Evolutionary conservation across 2,113 vertebrate genomes (phyloP).

Genomic region (Merops nubicus): DNA sequence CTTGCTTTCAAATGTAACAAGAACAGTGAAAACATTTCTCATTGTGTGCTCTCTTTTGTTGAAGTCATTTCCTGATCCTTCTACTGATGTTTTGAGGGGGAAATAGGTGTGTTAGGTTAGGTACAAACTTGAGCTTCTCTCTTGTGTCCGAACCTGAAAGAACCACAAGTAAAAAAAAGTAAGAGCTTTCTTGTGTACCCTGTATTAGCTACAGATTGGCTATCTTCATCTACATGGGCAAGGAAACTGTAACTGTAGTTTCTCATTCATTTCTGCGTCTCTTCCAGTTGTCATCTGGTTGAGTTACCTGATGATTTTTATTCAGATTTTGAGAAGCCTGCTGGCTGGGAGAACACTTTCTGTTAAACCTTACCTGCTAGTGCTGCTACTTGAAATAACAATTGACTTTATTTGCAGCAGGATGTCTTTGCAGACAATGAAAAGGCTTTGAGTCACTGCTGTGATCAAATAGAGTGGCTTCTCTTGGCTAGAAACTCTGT

Average conservation of each 20-base stretch:
- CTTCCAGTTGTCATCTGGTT: background rate
- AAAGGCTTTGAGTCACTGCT: background rate
- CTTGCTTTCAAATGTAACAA: background rate
- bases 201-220: background rate
- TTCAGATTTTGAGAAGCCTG: background rate
- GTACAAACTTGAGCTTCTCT: background rate
- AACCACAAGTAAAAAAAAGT: background rate
- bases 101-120: background rate
- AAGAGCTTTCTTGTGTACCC: background rate
- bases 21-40: background rate
- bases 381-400: background rate
- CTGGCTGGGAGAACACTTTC: background rate
- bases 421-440: background rate
- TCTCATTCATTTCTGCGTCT: background rate
- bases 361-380: background rate
- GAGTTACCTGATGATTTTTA: background rate
- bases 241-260: background rate
- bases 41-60: background rate
- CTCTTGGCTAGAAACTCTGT: background rate
- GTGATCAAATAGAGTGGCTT: background rate
- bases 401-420: background rate
- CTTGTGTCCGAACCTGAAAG: background rate
- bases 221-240: background rate
- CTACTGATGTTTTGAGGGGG: background rate
- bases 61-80: background rate